phyloP scores from a whole-genome alignment of 2,888 invertebrate species.

The Drosophila incognita region DNA sequence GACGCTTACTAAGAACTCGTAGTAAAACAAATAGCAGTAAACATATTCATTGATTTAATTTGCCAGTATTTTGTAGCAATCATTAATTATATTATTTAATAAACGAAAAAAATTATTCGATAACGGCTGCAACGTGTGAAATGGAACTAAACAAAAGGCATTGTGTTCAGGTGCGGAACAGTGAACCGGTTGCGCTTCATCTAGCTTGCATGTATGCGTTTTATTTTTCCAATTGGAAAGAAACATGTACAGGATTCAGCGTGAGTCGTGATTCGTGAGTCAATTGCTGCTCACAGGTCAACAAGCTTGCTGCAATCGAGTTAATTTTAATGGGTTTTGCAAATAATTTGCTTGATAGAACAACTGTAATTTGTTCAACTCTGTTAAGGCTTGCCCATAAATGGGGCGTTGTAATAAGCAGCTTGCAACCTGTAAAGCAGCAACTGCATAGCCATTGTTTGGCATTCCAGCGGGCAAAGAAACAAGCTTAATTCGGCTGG shows the following conservation, averaged over 20 bases:
- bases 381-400: conserved; percentile 45
- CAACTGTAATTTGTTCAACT: conserved; percentile 53
- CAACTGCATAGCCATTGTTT: conserved; percentile 45
- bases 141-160: neutral
- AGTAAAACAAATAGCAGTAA: neutral
- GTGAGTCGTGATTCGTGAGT: conserved; percentile 2
- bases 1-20: neutral
- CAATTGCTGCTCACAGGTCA: conserved; percentile 15
- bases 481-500: conserved; percentile 30
- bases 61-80: neutral
- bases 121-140: neutral
- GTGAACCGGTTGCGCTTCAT: conserved; percentile 1
- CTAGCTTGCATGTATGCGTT: neutral
- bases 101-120: neutral
- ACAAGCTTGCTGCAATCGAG: conserved; percentile 2
- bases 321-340: neutral
- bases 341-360: conserved; percentile 22
- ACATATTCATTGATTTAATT: neutral
- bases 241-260: neutral
- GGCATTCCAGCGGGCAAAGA: conserved; percentile 36
- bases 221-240: neutral
- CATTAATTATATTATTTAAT: neutral
- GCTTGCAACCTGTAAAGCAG: conserved; percentile 14
- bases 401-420: conserved; percentile 61
- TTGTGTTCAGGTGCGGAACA: neutral